Percentiles rank a stretch among this genome's conserved stretches.
Conservation (phyloP, 2,797 vertebrate genomes). For the Serranus cabrilla region DNA sequence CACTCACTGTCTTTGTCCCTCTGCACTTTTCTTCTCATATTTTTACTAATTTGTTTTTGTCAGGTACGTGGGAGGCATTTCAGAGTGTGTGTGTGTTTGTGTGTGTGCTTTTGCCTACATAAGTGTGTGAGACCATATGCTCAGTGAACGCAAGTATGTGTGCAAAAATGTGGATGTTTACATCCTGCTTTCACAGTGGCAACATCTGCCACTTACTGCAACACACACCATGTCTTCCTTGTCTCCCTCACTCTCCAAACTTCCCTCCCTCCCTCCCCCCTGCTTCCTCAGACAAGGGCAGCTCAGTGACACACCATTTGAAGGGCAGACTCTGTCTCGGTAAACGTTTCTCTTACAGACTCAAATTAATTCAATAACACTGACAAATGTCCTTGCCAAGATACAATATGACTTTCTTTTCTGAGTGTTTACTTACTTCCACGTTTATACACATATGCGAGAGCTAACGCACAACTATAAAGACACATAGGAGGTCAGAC, state of each 20-base stretch:
- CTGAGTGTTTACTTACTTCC: slow-evolving; percentile 48
- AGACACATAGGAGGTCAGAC: slow-evolving; percentile 31
- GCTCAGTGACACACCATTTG: slow-evolving; percentile 64
- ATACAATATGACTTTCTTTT: slow-evolving; percentile 61
- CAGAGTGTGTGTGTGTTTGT: not conserved
- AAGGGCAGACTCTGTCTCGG: slow-evolving; percentile 74
- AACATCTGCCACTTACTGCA: slow-evolving; percentile 69
- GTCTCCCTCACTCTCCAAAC: slow-evolving; percentile 11
- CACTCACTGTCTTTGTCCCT: slow-evolving; percentile 22
- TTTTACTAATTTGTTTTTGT: slow-evolving; percentile 39
- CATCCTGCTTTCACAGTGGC: slow-evolving; percentile 53
- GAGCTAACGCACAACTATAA: slow-evolving; percentile 3
- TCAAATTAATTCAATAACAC: slow-evolving; percentile 76
- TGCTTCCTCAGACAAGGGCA: slow-evolving; percentile 64
- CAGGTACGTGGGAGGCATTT: slow-evolving; percentile 7
- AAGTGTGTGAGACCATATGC: slow-evolving; percentile 47
- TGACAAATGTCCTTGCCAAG: slow-evolving; percentile 71
- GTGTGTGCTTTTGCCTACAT: slow-evolving; percentile 10
- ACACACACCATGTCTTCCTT: slow-evolving; percentile 39
- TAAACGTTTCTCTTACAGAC: slow-evolving; percentile 58
- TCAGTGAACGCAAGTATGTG: slow-evolving; percentile 32
- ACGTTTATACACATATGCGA: slow-evolving; percentile 1
- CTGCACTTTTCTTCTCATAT: slow-evolving; percentile 28
- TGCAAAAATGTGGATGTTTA: slow-evolving; percentile 48
- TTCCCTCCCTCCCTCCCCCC: not conserved